phyloP scores from a whole-genome alignment of 92 coral and sea anemone species.

The Palythoa grandiflora region DNA sequence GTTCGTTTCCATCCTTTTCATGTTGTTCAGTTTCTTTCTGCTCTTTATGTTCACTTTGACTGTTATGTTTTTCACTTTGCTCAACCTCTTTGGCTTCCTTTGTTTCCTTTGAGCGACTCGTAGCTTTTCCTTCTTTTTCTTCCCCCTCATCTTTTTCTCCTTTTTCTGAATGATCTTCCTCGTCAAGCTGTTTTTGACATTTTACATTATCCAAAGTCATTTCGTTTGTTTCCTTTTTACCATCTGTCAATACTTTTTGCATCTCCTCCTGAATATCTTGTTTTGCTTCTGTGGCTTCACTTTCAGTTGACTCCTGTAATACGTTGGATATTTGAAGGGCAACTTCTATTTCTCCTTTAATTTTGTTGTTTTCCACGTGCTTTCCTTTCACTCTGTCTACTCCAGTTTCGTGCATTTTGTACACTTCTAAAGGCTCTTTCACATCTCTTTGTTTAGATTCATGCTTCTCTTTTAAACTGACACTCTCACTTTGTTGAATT shows the following conservation, averaged over 20 bases:
- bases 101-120: background rate
- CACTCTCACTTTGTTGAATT: background rate
- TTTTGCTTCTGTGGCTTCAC: background rate
- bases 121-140: background rate
- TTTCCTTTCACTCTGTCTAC: background rate
- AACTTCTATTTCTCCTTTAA: background rate
- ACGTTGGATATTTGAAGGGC: background rate
- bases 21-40: background rate
- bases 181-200: background rate
- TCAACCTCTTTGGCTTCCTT: background rate
- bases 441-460: background rate
- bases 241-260: no score
- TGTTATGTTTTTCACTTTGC: background rate
- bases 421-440: background rate
- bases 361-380: background rate
- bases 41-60: background rate
- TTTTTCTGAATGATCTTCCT: background rate
- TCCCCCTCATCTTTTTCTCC: background rate
- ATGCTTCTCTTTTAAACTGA: background rate
- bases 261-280: background rate
- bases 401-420: background rate
- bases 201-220: background rate
- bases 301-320: background rate
- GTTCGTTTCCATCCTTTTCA: background rate
- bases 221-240: background rate